phyloP scores from a whole-genome alignment of 2,888 invertebrate genomes.

The Apoderus coryli region DNA sequence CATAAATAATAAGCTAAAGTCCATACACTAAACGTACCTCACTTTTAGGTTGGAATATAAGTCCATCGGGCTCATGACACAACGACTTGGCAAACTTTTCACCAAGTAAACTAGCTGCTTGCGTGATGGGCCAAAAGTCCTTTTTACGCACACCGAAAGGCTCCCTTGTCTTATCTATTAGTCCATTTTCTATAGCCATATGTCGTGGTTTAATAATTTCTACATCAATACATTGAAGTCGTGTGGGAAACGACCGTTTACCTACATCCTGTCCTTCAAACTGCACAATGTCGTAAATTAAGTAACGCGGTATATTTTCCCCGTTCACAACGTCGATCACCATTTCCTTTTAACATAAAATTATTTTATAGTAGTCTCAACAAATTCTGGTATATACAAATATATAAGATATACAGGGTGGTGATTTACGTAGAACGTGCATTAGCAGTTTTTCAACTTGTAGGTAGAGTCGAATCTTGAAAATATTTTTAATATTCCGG shows the following conservation, averaged over 20 bases:
- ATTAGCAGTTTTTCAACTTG: too few species aligned
- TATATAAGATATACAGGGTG: slow-evolving; percentile 2
- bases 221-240: slow-evolving; percentile 62
- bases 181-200: slow-evolving; percentile 60
- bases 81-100: slow-evolving; percentile 77
- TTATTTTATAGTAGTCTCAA: background rate
- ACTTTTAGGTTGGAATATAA: slow-evolving; percentile 89
- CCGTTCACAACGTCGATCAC: slow-evolving; percentile 77
- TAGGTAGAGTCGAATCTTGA: too few species aligned
- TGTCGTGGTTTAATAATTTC: slow-evolving; percentile 57
- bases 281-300: slow-evolving; percentile 87
- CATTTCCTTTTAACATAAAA: slow-evolving; percentile 64
- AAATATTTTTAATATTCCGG: too few species aligned
- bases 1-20: too few species aligned
- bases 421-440: background rate
- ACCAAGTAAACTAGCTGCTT: slow-evolving; percentile 53
- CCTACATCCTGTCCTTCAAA: slow-evolving; percentile 69
- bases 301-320: slow-evolving; percentile 66
- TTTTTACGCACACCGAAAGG: slow-evolving; percentile 86
- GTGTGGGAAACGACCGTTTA: slow-evolving; percentile 58
- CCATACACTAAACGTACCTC: slow-evolving; percentile 36
- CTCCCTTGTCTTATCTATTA: slow-evolving; percentile 60
- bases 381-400: slow-evolving; percentile 2
- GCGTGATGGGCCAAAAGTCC: slow-evolving; percentile 76
- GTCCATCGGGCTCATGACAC: slow-evolving; percentile 91